Base-by-base conservation (phyloP, 2,888 invertebrate genomes). In the Cartodere bifasciata region DNA sequence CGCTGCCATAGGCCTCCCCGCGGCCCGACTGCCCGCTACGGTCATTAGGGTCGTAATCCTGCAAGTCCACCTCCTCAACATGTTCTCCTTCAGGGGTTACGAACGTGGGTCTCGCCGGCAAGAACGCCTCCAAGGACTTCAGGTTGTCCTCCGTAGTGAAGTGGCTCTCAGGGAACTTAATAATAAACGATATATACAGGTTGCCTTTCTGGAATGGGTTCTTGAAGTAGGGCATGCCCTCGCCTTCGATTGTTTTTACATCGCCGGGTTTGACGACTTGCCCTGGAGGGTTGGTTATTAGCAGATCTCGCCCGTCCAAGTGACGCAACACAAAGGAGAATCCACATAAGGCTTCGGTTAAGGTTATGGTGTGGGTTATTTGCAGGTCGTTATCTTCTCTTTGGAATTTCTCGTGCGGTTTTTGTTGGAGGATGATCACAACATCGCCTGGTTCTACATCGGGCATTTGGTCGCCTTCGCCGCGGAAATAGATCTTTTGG, bases 331-430 rank as follows among this genome's bases (percentile, higher is more conserved):
- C 68, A 59, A 86, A 77, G 35, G 73, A 67, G 58, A 90, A 86
- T 4, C 94, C 94, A 63, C 92, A 92, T 6, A 94, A 64, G 9
- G 94, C 87, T 57, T 94, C 90, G 2, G 86, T 83, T 29, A 94
- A 61, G 23, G 76, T 73, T 23, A 94, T 72, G 34, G 71, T 75
- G 49, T 79, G 74, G 40, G 73, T 75, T 61, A 87, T 73, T 40
- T 74, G 60, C 29, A 85, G 64, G 56, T 84, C 81, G 53, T 80
- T 72, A 29, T 77, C 79, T 35, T 72, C 72, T 39, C 94, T 70
- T 50, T 78, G 72, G 61, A 90, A 94, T 23, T 67, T 51, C 4
- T 79, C 72, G 62, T 94, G 90, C 5, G 75, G 70, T 52, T 80
- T 79, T 55, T 80, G 78, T 51, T 85, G 77, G 35, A 94, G 61